Conservation (phyloP, 2,113 vertebrate species). For the Syrmaticus mikado region DNA sequence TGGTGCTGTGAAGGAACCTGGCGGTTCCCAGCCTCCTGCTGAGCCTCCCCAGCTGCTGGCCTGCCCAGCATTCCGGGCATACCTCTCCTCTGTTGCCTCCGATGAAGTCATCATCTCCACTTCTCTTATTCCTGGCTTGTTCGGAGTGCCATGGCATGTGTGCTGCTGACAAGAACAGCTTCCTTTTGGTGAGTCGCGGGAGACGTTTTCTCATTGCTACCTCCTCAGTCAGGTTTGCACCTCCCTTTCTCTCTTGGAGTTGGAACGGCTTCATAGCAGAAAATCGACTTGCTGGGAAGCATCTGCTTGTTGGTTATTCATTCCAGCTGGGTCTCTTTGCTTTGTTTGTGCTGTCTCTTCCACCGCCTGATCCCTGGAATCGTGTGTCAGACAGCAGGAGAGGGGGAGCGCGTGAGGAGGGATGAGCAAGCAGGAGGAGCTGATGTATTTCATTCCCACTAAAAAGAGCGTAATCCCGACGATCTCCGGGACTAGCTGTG, state of each 20-base stretch:
- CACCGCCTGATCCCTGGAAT: not conserved
- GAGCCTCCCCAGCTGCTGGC: not conserved
- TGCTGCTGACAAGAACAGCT: conserved; percentile 10
- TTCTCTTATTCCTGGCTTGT: not conserved
- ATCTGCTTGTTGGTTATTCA: not conserved
- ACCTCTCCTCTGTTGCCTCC: not conserved
- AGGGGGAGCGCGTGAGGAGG: not conserved
- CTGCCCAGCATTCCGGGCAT: conserved; percentile 35
- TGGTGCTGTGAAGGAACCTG: not conserved
- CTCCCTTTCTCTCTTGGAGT: not conserved
- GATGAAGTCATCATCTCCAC: conserved; percentile 65
- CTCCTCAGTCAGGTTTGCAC: not conserved
- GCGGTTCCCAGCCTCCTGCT: not conserved
- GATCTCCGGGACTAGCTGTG: conserved; percentile 13
- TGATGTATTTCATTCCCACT: not conserved
- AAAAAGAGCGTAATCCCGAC: not conserved
- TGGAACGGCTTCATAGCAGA: not conserved
- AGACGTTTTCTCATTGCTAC: not conserved
- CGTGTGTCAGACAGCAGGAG: not conserved
- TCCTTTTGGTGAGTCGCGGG: conserved; percentile 66
- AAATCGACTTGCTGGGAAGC: not conserved
- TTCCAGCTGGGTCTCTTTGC: not conserved
- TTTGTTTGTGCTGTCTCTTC: not conserved
- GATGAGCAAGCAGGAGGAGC: not conserved
- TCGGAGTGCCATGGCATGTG: conserved; percentile 61